Evolutionary conservation across 2,888 invertebrate genomes (phyloP).

Genomic region (Stramonita haemastoma): DNA sequence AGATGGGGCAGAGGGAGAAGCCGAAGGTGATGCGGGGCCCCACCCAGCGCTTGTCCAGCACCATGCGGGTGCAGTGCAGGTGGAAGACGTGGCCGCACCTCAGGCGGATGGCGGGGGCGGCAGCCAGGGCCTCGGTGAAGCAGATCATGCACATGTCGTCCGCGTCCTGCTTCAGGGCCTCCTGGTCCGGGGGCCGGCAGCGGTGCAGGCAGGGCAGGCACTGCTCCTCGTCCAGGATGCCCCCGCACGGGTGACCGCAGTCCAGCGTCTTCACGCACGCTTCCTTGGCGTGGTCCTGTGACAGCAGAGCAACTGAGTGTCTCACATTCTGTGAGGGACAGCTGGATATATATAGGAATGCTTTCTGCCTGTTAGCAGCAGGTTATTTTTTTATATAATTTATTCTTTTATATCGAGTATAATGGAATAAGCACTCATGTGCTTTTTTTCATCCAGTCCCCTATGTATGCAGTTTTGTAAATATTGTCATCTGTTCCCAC

Average conservation of each 20-base stretch:
- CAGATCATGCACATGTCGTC: constrained; percentile 99
- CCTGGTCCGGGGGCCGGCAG: constrained; percentile 80
- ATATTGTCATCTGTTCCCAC: too few relatives aligned
- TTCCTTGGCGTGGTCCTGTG: constrained; percentile 85
- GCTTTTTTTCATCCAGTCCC: too few relatives aligned
- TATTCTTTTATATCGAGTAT: too few relatives aligned
- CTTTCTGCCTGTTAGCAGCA: too few relatives aligned
- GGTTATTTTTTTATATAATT: too few relatives aligned
- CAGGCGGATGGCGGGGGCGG: constrained; percentile 94
- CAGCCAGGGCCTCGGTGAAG: constrained; percentile 96
- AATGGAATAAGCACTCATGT: too few relatives aligned
- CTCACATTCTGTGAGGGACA: neutral
- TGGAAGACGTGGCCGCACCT: constrained; percentile 98
- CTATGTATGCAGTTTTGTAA: too few relatives aligned
- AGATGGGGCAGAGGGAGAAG: constrained; percentile 96
- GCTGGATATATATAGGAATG: too few relatives aligned
- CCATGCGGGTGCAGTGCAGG: constrained; percentile 91
- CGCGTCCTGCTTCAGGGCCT: constrained; percentile 90
- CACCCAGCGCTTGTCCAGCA: constrained; percentile 91
- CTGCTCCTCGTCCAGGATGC: constrained; percentile 88
- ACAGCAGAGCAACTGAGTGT: neutral
- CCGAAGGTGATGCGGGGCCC: constrained; percentile 97
- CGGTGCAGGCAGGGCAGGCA: constrained; percentile 95
- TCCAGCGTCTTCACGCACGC: constrained; percentile 89
- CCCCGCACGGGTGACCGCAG: constrained; percentile 96